Base-by-base conservation (phyloP, 2,797 vertebrate species). In the Clarias platycephalus region DNA sequence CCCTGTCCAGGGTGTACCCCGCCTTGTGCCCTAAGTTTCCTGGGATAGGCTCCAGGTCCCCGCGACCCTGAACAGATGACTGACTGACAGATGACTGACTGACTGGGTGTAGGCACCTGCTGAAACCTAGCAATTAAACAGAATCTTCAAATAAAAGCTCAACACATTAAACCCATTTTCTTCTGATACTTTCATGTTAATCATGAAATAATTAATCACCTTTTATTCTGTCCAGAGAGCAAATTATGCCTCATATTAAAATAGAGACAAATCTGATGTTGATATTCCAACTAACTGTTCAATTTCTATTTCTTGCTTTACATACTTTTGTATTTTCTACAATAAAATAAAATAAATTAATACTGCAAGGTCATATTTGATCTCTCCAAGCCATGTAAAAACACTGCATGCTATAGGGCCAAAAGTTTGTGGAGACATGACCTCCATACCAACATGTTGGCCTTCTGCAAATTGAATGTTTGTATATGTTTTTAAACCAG, bases 181-280 rank as follows among this genome's bases (percentile, higher is more conserved):
- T 87, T 44, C 53, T 83, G 71, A 89, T 85, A 80, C 77, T 55
- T 78, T 84, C 80, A 88, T 89, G 90, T 90, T 89, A 86, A 88
- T 80, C 79, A 83, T 55, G 37, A 40, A 89, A 83, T 60, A 31
- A 88, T 74, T 71, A 82, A 80, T 49, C 26, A 83, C 84, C 87
- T 86, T 88, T 87, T 87, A 87, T 86, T 89, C 82, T 78, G 60
- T 80, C 86, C 82, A 81, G 71, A 40, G 78, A 87, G 86, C 84
- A 87, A 86, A 84, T 83, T 83, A 60, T 66, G 82, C 68, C 68
- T 22, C 37, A 89, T 88, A 86, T 89, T 88, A 89, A 88, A 89
- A 40, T 62, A 67, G 40, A 86, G 84, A 82, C 75, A 83, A 84
- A 83, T 72, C 63, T 9, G 24, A 82, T 84, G 63, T 63, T 85